Evolutionary conservation across 2,113 vertebrate species (phyloP), one percentile per base, ranked within the genome.

Genomic region (Furnarius figulus): DNA sequence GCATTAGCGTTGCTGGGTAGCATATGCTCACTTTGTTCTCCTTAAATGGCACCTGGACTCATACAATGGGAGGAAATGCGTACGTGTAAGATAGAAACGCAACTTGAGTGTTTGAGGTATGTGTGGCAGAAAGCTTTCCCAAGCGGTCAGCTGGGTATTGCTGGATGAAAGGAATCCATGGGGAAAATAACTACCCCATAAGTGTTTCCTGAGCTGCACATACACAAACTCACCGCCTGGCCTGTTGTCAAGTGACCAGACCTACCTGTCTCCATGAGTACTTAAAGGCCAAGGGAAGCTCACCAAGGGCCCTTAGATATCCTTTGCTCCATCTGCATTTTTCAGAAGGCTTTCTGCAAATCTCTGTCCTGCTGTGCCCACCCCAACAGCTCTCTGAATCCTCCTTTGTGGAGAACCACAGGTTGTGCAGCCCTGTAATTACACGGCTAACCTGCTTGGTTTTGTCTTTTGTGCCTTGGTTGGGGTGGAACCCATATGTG

Each of bases 21-120:
- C 18, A 9, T 0, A 9, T 0, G 0, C 72, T 78, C 7, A 6
- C 65, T 85, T 85, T 12, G 6, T 23, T 79, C 79, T 89, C 62
- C 72, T 79, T 82, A 73, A 79, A 84, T 73, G 35, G 31, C 52
- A 70, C 39, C 79, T 59, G 84, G 82, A 44, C 56, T 62, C 47
- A 9, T 42, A 86, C 80, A 95, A 78, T 79, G 52, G 70, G 79
- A 96, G 95, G 95, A 97, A 96, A 28, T 20, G 73, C 53, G 87
- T 68, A 14, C 59, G 52, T 0, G 0, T 73, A 25, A 56, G 71
- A 53, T 53, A 52, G 85, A 79, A 77, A 90, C 28, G 17, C 20
- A 70, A 5, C 59, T 90, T 59, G 65, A 85, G 31, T 46, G 39
- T 85, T 85, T 87, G 85, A 86, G 35, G 10, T 59, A 17, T 62